A percentile compares a stretch with the other conserved stretches of the same genome.
These are phyloP conservation scores for Netelia melanura DNA, from an alignment of 2,888 invertebrate species.

Conservation along the genomic window DNA sequence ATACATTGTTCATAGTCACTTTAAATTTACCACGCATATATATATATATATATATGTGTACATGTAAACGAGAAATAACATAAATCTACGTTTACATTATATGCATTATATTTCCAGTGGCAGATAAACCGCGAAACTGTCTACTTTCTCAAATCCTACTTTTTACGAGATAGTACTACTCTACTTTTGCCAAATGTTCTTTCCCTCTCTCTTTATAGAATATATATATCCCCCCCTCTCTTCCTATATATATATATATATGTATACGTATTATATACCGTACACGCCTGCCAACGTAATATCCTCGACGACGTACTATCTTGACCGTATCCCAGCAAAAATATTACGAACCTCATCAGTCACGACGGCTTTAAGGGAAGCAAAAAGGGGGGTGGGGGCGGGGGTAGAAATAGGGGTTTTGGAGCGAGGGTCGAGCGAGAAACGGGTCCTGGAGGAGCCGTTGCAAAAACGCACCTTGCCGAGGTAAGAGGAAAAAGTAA, in stretches of 20 bases:
- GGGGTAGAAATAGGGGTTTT: constrained; percentile 18
- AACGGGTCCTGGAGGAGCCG: constrained; percentile 44
- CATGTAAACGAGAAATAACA: constrained; percentile 15
- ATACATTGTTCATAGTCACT: constrained; percentile 36
- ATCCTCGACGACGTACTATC: constrained; percentile 59
- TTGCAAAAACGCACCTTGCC: constrained; percentile 37
- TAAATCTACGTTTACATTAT: constrained; percentile 47
- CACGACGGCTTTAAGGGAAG: constrained; percentile 58
- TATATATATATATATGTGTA: constrained; percentile 13
- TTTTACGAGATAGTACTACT: constrained; percentile 38
- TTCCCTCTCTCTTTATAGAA: constrained; percentile 10
- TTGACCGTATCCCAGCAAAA: constrained; percentile 70
- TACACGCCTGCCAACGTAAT: constrained; percentile 42
- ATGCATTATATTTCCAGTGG: constrained; percentile 55
- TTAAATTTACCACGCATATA: constrained; percentile 30
- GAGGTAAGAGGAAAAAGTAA: constrained; percentile 48
- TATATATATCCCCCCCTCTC: not conserved
- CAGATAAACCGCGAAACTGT: constrained; percentile 56
- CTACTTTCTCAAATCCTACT: constrained; percentile 41
- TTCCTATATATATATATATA: not conserved
- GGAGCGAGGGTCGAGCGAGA: not conserved
- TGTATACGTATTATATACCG: constrained; percentile 12
- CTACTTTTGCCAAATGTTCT: constrained; percentile 58
- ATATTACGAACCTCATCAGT: constrained; percentile 72
- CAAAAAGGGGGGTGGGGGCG: not conserved